phyloP scores from a whole-genome alignment of 92 coral and sea anemone species.

The Bergia sp. region DNA sequence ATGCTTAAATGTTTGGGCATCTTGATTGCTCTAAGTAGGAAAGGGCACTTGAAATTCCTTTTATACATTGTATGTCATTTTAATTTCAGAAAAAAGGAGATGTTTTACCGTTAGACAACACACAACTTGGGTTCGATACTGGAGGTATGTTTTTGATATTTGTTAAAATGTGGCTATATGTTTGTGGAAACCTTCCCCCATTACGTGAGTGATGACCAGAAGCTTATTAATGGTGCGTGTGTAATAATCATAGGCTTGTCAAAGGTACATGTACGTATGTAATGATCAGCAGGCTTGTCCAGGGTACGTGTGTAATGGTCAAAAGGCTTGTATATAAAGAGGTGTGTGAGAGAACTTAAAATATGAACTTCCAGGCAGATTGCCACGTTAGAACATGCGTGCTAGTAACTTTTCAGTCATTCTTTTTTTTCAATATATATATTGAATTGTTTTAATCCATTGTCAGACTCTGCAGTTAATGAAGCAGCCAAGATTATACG shows the following conservation, averaged over 20 bases:
- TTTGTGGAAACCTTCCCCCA: no score
- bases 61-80: background rate
- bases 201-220: no score
- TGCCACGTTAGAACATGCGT: background rate
- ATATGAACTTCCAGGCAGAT: background rate
- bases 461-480: conserved; percentile 94
- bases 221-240: no score
- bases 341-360: no score
- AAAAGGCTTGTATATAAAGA: no score
- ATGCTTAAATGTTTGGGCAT: no score
- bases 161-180: background rate
- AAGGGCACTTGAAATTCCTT: no score
- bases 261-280: no score
- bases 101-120: conserved; percentile 70
- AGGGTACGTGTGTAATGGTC: no score
- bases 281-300: no score
- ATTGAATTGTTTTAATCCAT: background rate
- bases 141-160: conserved; percentile 64
- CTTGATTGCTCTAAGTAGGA: no score
- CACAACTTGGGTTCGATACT: conserved; percentile 88
- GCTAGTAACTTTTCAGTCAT: background rate
- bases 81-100: conserved; percentile 66
- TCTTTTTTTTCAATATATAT: background rate
- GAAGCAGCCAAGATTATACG: conserved; percentile 97
- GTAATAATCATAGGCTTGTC: no score